A percentile compares a stretch with the other conserved stretches of the same genome.
Conservation (phyloP, 2,888 invertebrate genomes). For the Brenthis ino region DNA sequence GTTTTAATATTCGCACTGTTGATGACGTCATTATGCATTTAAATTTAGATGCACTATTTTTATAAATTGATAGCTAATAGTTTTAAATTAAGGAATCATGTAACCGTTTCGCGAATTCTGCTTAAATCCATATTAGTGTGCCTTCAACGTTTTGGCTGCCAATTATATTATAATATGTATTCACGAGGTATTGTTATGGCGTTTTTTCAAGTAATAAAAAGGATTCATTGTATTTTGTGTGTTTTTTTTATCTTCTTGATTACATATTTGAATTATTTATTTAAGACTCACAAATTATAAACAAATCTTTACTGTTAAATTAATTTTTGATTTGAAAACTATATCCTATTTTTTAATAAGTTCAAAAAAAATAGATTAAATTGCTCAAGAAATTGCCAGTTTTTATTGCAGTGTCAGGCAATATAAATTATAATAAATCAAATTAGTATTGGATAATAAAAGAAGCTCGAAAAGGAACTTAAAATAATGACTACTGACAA, state of each 20-base stretch:
- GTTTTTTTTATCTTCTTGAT: slow-evolving; percentile 41
- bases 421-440: no score
- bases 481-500: no score
- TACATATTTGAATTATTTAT: no score
- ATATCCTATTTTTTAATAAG: no score
- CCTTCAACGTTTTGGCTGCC: slow-evolving; percentile 62
- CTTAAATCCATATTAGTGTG: slow-evolving; percentile 52
- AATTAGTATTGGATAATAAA: no score
- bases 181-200: slow-evolving; percentile 62
- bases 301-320: no score
- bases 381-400: no score
- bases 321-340: no score
- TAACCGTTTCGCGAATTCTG: slow-evolving; percentile 37
- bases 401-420: no score
- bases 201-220: slow-evolving; percentile 73
- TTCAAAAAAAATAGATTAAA: no score
- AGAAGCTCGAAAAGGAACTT: no score
- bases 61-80: slow-evolving; percentile 46
- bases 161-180: slow-evolving; percentile 48
- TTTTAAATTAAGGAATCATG: slow-evolving; percentile 37
- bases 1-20: slow-evolving; percentile 22
- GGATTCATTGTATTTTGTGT: slow-evolving; percentile 66
- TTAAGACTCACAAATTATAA: no score
- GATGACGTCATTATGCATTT: slow-evolving; percentile 48
- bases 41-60: slow-evolving; percentile 43